Evolutionary conservation across 1,140 invertebrate species (phyloP).

Genomic region (Littorina saxatilis): DNA sequence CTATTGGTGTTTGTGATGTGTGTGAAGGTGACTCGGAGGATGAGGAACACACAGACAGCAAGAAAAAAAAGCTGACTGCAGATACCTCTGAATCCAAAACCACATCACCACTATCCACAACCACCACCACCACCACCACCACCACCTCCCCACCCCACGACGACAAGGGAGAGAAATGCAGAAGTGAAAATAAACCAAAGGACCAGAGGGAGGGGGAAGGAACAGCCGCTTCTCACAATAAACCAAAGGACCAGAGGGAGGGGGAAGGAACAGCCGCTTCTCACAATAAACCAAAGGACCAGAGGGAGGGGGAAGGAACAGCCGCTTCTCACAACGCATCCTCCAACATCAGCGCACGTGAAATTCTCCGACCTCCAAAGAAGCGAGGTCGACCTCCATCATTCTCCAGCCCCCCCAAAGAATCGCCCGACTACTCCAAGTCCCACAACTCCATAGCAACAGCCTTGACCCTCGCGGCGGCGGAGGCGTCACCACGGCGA

Average conservation of each 20-base stretch:
- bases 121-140: neutral
- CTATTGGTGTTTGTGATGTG: neutral
- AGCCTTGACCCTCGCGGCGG: neutral
- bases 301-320: too few species aligned
- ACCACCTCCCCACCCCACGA: neutral
- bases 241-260: neutral
- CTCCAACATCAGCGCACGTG: neutral
- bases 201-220: too few species aligned
- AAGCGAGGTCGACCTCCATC: neutral
- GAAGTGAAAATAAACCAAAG: neutral
- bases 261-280: too few species aligned
- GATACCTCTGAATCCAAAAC: neutral
- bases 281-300: neutral
- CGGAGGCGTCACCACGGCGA: slow-evolving; percentile 10
- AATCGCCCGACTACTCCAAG: neutral
- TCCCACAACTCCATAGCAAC: neutral
- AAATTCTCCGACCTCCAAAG: neutral
- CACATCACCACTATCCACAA: neutral
- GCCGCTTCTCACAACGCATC: too few species aligned
- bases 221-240: too few species aligned
- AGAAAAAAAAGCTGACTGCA: neutral
- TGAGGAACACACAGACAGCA: slow-evolving; percentile 30
- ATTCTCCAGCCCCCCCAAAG: too few species aligned
- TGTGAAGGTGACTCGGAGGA: slow-evolving; percentile 35
- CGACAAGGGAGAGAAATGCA: neutral